Evolutionary conservation across 2,797 vertebrate species (phyloP).

Genomic region (Poeciliopsis paucimaculata): DNA sequence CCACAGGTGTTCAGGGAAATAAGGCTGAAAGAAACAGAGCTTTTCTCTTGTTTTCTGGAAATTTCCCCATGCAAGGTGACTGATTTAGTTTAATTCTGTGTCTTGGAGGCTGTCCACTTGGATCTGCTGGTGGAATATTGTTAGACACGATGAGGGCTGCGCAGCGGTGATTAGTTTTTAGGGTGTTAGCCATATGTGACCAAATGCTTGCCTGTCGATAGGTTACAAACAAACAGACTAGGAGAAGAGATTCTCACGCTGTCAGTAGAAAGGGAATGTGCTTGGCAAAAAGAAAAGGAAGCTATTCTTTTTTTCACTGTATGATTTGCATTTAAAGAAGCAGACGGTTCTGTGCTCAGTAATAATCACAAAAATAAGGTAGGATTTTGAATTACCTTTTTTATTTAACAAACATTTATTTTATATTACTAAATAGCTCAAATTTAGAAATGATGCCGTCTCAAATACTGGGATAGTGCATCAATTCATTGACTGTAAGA

Average conservation of each 20-base stretch:
- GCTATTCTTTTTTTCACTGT: neutral
- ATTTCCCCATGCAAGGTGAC: neutral
- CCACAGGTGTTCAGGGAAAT: slow-evolving; percentile 27
- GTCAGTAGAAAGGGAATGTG: neutral
- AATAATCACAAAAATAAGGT: neutral
- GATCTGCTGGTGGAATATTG: slow-evolving; percentile 5
- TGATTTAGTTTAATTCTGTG: slow-evolving; percentile 2
- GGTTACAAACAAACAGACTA: neutral
- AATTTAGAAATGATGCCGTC: neutral
- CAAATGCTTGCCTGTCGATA: neutral
- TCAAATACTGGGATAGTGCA: neutral
- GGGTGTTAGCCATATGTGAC: slow-evolving; percentile 1
- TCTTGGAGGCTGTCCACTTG: neutral
- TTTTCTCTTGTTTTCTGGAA: neutral
- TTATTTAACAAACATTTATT: neutral
- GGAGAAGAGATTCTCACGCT: neutral
- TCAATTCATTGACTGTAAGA: neutral
- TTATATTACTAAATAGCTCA: neutral
- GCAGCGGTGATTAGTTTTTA: slow-evolving; percentile 5
- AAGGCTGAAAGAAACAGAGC: neutral
- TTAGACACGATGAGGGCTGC: neutral
- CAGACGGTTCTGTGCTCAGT: neutral
- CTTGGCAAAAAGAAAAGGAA: neutral
- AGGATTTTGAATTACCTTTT: neutral
- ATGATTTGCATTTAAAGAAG: neutral